phyloP scores from a whole-genome alignment of 2,797 vertebrate genomes.

The Sus cebifrons region DNA sequence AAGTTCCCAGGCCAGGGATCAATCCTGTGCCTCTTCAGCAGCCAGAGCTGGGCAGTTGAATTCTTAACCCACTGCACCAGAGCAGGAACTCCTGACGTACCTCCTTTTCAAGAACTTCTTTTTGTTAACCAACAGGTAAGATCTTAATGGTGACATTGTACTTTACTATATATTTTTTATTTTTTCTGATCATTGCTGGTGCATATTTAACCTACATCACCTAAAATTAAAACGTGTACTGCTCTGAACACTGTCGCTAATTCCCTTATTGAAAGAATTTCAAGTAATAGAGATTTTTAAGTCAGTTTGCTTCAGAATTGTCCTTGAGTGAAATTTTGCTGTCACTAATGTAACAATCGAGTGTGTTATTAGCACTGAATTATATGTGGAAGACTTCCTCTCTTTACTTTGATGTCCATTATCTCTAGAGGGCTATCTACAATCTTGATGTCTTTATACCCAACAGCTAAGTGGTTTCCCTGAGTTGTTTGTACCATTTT shows the following conservation, averaged over 20 bases:
- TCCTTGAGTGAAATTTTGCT: background rate
- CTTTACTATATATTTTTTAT: background rate
- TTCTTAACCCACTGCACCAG: too few relatives aligned
- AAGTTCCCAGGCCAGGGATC: too few relatives aligned
- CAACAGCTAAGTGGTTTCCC: background rate
- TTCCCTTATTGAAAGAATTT: slow-evolving; percentile 15
- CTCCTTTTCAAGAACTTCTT: background rate
- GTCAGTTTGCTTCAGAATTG: background rate
- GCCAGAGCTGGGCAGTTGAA: too few relatives aligned
- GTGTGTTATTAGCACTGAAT: slow-evolving; percentile 12
- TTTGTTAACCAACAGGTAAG: background rate
- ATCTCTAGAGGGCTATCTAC: background rate
- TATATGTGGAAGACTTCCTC: background rate
- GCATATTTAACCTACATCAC: background rate
- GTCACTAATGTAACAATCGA: background rate
- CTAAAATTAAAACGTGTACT: background rate
- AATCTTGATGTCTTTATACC: background rate
- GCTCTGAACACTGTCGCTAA: background rate
- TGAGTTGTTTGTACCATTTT: slow-evolving; percentile 17
- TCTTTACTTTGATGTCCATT: background rate
- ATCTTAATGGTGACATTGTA: background rate
- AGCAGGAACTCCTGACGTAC: too few relatives aligned
- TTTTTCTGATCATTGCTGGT: background rate
- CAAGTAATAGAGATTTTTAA: slow-evolving; percentile 1
- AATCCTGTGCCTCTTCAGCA: too few relatives aligned